Evolutionary conservation across 2,797 vertebrate species (phyloP).

Genomic region (Sorex maritimensis): DNA sequence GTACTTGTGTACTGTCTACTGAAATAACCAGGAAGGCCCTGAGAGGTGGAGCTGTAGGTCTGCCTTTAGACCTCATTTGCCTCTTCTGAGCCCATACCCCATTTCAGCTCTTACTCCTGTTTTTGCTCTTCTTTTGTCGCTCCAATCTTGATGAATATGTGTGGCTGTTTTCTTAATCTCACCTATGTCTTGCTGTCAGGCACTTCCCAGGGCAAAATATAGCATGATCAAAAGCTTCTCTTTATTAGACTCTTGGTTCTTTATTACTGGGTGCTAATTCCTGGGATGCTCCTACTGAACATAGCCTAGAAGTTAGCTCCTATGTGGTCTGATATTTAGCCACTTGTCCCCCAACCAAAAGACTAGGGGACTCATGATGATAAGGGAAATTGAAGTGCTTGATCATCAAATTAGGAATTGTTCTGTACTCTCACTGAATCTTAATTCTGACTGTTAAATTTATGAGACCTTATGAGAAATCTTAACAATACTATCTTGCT

Average conservation of each 20-base stretch:
- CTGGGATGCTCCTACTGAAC: not conserved
- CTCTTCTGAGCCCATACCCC: not conserved
- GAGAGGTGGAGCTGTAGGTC: not conserved
- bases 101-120: not conserved
- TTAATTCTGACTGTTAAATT: no score
- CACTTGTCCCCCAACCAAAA: not conserved
- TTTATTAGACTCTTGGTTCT: not conserved
- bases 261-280: not conserved
- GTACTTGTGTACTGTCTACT: not conserved
- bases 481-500: no score
- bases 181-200: not conserved
- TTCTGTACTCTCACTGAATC: no score
- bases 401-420: not conserved
- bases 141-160: not conserved
- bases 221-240: not conserved
- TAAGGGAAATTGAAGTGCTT: not conserved
- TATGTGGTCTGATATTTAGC: not conserved
- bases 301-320: not conserved
- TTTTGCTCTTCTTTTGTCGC: not conserved
- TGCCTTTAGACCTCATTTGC: not conserved
- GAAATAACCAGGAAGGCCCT: not conserved
- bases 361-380: not conserved
- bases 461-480: no score
- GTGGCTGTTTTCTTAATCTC: not conserved
- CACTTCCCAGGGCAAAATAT: not conserved